A percentile compares a stretch with the other conserved stretches of the same genome.
phyloP scores from a whole-genome alignment of 2,888 invertebrate genomes.

The Drosophila lacicola region DNA sequence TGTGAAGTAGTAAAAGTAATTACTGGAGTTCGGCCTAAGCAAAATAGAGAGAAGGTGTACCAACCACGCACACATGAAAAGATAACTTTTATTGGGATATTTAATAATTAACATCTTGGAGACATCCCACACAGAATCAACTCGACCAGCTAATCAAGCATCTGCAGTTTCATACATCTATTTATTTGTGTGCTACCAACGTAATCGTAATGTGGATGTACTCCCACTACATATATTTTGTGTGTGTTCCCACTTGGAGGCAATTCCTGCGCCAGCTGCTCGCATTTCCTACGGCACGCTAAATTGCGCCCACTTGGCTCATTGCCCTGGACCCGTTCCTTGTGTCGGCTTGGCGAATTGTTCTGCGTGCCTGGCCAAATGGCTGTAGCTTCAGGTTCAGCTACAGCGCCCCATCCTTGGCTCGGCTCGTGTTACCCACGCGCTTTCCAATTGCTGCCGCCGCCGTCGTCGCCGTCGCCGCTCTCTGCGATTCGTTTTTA shows the following conservation, averaged over 20 bases:
- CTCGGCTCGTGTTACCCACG: conserved; percentile 79
- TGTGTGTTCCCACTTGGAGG: conserved; percentile 44
- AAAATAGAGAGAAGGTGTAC: no score
- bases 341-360: conserved; percentile 20
- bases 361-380: conserved; percentile 47
- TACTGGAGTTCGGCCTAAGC: no score
- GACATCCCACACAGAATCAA: conserved; percentile 11
- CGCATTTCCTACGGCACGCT: conserved; percentile 61
- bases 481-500: conserved; percentile 67
- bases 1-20: no score
- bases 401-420: conserved; percentile 13
- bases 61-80: no score
- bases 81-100: conserved; percentile 4
- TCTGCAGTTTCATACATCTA: conserved; percentile 1
- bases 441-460: conserved; percentile 65
- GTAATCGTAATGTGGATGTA: conserved; percentile 15
- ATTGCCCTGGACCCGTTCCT: conserved; percentile 55
- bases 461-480: neutral
- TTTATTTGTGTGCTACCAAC: conserved; percentile 17
- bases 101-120: neutral
- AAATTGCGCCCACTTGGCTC: conserved; percentile 78
- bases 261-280: conserved; percentile 68
- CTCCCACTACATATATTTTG: conserved; percentile 10
- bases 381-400: conserved; percentile 39
- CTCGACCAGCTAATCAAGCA: conserved; percentile 19